These are phyloP conservation scores for Cyclophora albipunctata DNA, from an alignment of 2,888 invertebrate genomes.

Conservation along the genomic window DNA sequence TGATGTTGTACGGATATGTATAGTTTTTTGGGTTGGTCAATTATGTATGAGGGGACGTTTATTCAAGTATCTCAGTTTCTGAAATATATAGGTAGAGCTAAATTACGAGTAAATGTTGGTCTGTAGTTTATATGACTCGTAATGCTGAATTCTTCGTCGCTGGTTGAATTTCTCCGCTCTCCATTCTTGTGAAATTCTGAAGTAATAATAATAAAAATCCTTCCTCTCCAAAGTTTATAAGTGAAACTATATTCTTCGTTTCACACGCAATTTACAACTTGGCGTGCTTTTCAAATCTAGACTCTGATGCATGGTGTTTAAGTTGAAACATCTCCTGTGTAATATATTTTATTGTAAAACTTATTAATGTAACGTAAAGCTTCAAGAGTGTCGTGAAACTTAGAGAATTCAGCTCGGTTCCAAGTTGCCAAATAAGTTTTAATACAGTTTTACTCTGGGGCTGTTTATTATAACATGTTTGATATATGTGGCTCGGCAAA, in stretches of 20 bases:
- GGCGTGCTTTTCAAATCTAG: no score
- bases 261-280: no score
- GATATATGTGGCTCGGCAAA: conserved; percentile 10
- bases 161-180: no score
- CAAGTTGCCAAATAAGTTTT: conserved; percentile 20
- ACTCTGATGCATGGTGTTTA: no score
- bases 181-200: no score
- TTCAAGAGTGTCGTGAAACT: background rate
- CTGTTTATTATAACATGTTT: conserved; percentile 16
- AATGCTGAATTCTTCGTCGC: no score
- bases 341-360: conserved; percentile 8
- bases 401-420: background rate
- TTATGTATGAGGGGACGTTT: background rate
- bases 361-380: conserved; percentile 1
- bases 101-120: no score
- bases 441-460: conserved; percentile 18
- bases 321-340: background rate
- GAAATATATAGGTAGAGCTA: no score
- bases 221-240: no score
- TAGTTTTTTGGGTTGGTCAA: background rate
- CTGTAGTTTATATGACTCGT: no score
- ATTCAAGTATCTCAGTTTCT: background rate
- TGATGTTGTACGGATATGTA: conserved; percentile 3
- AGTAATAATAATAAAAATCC: no score
- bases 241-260: no score